Base-by-base conservation (phyloP, 2,113 vertebrate species). In the Aptenodytes patagonicus region DNA sequence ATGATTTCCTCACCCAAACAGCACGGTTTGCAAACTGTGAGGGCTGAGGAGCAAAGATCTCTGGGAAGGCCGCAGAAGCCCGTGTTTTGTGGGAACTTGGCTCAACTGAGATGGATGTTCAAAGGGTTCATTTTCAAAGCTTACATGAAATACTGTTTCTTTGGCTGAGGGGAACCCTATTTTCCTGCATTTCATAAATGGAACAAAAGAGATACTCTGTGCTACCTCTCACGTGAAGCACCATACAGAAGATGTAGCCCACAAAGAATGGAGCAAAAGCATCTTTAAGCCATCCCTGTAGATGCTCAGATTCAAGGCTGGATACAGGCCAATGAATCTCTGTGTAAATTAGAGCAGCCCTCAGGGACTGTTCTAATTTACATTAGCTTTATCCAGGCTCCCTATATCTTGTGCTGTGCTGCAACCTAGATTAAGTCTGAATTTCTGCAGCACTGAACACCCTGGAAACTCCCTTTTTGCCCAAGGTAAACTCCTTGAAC, bases 381-480 rank as follows among this genome's bases (percentile, higher is more conserved):
- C 92, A 87, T 13, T 31, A 92, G 71, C 76, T 89, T 91, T 81
- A 92, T 44, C 64, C 93, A 92, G 68, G 55, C 85, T 96, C 87
- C 84, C 68, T 90, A 5, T 81, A 90, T 86, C 82, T 94, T 89
- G 91, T 78, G 58, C 66, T 77, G 58, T 51, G 34, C 49, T 60
- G 51, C 95, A 97, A 26, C 86, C 90, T 89, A 78, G 75, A 92
- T 93, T 87, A 68, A 55, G 60, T 40, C 58, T 93, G 93, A 80
- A 91, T 96, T 95, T 96, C 93, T 94, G 62, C 93, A 80, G 93
- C 60, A 38, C 75, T 93, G 89, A 88, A 75, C 81, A 73, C 81
- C 83, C 78, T 94, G 94, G 90, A 93, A 95, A 89, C 51, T 96
- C 90, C 93, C 88, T 87, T 92, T 93, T 89, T 92, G 92, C 94